Conservation (phyloP, 2,888 invertebrate species). For the Eutolmus rufibarbis region DNA sequence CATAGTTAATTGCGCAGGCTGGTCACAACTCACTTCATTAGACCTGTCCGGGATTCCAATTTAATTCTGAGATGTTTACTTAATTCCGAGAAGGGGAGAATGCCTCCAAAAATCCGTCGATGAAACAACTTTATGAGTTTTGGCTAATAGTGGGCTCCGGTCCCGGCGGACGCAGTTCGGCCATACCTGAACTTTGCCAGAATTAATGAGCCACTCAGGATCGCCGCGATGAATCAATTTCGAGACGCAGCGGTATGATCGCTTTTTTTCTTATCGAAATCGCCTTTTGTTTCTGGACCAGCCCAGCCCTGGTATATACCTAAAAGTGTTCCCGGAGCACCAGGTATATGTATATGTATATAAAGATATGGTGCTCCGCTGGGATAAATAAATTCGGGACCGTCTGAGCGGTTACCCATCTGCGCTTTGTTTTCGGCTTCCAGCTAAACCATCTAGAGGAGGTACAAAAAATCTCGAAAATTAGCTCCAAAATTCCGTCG, state of each 20-base stretch:
- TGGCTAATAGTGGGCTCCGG: not conserved
- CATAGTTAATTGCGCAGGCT: constrained; percentile 25
- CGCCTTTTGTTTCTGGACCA: constrained; percentile 22
- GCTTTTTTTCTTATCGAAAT: constrained; percentile 9
- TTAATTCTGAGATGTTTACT: constrained; percentile 39
- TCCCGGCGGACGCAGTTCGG: not conserved
- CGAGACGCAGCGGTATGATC: constrained; percentile 18
- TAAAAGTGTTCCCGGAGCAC: not conserved
- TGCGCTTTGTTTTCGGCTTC: constrained; percentile 7
- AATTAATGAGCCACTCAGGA: constrained; percentile 29
- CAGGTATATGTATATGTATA: not conserved
- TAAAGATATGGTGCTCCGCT: not conserved
- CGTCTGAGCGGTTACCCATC: constrained; percentile 17
- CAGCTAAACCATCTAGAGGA: not conserved
- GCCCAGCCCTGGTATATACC: not conserved
- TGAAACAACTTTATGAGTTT: constrained; percentile 39
- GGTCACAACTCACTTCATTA: constrained; percentile 38
- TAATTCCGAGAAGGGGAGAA: constrained; percentile 38
- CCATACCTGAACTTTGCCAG: constrained; percentile 3
- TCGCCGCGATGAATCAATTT: constrained; percentile 34
- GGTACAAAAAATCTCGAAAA: constrained; percentile 24
- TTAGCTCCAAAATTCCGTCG: constrained; percentile 26
- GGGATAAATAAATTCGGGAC: not conserved
- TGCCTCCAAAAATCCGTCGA: constrained; percentile 29
- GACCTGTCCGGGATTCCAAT: constrained; percentile 30